Conservation (phyloP, 1,140 invertebrate species). For the Pseudomyrmex dendroicus region DNA sequence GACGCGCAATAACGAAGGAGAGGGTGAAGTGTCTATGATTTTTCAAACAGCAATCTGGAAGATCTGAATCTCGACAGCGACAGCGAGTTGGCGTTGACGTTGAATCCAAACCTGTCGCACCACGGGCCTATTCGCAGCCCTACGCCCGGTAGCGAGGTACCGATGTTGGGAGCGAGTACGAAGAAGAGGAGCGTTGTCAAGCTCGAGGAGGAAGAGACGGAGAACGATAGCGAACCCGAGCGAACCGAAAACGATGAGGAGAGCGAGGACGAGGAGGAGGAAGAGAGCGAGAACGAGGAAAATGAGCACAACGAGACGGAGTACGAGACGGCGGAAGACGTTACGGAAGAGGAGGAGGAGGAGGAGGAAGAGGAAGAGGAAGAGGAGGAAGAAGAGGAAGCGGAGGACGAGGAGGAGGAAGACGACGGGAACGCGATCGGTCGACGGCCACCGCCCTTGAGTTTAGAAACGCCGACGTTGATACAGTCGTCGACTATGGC, state of each 20-base stretch:
- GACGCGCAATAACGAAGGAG: not conserved
- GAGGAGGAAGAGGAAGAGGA: conserved; percentile 73
- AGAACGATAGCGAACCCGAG: conserved; percentile 64
- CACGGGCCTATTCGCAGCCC: conserved; percentile 80
- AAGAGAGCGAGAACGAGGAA: conserved; percentile 47
- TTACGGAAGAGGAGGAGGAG: conserved; percentile 61
- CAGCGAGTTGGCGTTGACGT: conserved; percentile 90
- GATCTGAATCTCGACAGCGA: conserved; percentile 88
- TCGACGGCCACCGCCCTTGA: conserved; percentile 63
- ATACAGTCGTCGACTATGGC: conserved; percentile 65
- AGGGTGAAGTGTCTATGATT: not conserved
- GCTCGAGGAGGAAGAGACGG: conserved; percentile 37
- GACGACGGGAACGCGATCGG: conserved; percentile 63
- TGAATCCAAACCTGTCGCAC: conserved; percentile 91
- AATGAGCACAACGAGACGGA: conserved; percentile 49
- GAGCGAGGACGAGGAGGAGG: conserved; percentile 43
- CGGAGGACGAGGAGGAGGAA: conserved; percentile 74
- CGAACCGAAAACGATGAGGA: conserved; percentile 62
- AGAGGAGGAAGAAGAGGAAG: conserved; percentile 77
- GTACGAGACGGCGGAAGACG: conserved; percentile 55
- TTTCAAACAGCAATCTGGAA: conserved; percentile 30
- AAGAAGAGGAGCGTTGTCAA: conserved; percentile 19
- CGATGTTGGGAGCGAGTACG: conserved; percentile 45
- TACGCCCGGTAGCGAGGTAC: conserved; percentile 81
- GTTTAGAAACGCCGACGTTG: conserved; percentile 72